Evolutionary conservation across 2,113 vertebrate genomes (phyloP), one percentile per base, ranked within the genome.

Genomic region (Sylvietta virens): DNA sequence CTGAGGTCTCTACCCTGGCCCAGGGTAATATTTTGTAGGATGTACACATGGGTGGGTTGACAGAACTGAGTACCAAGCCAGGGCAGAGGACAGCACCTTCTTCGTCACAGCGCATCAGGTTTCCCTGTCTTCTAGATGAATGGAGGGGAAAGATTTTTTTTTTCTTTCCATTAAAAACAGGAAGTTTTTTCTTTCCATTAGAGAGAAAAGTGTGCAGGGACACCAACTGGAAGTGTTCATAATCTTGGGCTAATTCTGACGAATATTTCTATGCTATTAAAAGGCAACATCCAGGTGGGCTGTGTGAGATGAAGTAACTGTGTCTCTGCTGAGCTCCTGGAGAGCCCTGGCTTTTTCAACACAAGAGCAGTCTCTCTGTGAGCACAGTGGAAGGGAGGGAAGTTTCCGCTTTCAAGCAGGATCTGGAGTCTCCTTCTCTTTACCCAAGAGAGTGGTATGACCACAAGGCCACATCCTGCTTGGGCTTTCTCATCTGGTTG

Each of bases 171-270:
- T 57, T 51, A 60, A n/a, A 88, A 82, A 56, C 21, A 24, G 23
- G 27, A 56, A 27, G 48, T 1, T 6, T 5, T 57, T 81, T 77
- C 35, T 86, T 74, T 42, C 51, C 33, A 64, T 92, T 58, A 31
- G 45, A 62, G 21, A 88, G 50, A 44, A 86, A 50, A 11, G 20
- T 28, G 20, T 37, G 48, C 1, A 13, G 54, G 54, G 35, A 81
- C 82, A 66, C 10, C 0, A 3, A 16, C 22, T 48, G 58, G 23
- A 77, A 81, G 42, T 8, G 28, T 64, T 60, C 0, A 0, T 19
- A 76, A n/a, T 62, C 23, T 88, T 45, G 47, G 33, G 39, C 23
- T 86, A 62, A 90, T 51, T 84, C 64, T 88, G 53, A 26, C 37
- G 48, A 71, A 27, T 33, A 17, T 39, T 53, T 67, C 53, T 22